A percentile compares a stretch with the other conserved stretches of the same genome.
phyloP scores from a whole-genome alignment of 2,797 vertebrate species.

The Artibeus jamaicensis region DNA sequence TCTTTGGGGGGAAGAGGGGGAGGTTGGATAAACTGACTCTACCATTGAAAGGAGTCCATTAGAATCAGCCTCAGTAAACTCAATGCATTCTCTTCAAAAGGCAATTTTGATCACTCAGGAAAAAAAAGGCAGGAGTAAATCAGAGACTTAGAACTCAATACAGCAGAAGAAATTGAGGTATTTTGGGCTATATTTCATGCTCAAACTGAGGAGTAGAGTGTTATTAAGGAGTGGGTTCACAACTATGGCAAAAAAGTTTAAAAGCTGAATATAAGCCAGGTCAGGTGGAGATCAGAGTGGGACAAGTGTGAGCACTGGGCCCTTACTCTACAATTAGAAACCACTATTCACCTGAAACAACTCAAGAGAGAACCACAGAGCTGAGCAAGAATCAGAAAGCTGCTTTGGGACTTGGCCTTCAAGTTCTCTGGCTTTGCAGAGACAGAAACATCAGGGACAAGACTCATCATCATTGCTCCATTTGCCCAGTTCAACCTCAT shows the following conservation, averaged over 20 bases:
- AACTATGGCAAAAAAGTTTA: neutral
- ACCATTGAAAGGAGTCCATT: neutral
- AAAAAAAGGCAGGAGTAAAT: neutral
- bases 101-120: neutral
- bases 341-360: neutral
- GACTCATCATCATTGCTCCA: neutral
- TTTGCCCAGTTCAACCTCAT: neutral
- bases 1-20: neutral
- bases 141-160: neutral
- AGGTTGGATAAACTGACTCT: neutral
- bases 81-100: neutral
- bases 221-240: neutral
- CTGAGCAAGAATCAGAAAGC: neutral
- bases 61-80: neutral
- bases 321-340: neutral
- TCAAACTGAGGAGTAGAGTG: neutral
- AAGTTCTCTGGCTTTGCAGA: neutral
- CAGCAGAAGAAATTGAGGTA: conserved; percentile 9
- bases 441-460: neutral
- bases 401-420: neutral
- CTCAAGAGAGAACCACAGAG: neutral
- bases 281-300: neutral
- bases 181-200: neutral
- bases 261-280: neutral
- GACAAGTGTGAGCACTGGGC: neutral